Conservation (phyloP, 2,888 invertebrate genomes). For the Plutella xylostella region DNA sequence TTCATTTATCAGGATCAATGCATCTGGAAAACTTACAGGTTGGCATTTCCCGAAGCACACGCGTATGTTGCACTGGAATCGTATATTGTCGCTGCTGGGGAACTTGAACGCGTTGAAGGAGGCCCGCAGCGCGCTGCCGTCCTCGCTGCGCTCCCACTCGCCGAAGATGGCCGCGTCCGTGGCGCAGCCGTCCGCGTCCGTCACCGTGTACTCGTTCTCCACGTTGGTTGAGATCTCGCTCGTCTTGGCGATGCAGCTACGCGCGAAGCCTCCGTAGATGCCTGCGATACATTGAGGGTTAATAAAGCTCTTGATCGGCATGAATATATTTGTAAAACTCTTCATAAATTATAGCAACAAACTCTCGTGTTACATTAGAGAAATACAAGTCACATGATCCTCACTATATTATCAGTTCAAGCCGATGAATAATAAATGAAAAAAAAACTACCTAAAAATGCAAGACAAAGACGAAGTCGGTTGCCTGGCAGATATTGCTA, state of each 20-base stretch:
- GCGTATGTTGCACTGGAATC: slow-evolving; percentile 95
- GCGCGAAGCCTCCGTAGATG: slow-evolving; percentile 94
- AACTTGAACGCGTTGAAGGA: slow-evolving; percentile 96
- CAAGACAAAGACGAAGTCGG: no score
- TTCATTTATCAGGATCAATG: neutral
- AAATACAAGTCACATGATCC: no score
- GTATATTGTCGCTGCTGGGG: slow-evolving; percentile 92
- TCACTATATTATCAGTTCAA: no score
- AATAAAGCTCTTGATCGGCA: neutral
- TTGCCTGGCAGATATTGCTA: no score
- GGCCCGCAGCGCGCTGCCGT: slow-evolving; percentile 86
- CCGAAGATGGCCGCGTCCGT: slow-evolving; percentile 93
- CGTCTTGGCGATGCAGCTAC: slow-evolving; percentile 93
- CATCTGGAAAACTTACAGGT: slow-evolving; percentile 80
- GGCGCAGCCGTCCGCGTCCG: slow-evolving; percentile 94
- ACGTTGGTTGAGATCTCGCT: slow-evolving; percentile 81
- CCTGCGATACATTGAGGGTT: slow-evolving; percentile 47
- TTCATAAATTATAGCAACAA: slow-evolving; percentile 6
- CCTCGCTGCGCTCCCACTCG: slow-evolving; percentile 91
- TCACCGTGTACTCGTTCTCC: slow-evolving; percentile 92
- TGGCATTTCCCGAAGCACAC: slow-evolving; percentile 96
- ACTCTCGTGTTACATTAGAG: neutral
- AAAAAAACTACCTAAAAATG: no score
- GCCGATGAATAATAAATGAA: no score
- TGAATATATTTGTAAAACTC: no score